Base-by-base conservation (phyloP, 2,888 invertebrate genomes). In the Cistogaster globosa region DNA sequence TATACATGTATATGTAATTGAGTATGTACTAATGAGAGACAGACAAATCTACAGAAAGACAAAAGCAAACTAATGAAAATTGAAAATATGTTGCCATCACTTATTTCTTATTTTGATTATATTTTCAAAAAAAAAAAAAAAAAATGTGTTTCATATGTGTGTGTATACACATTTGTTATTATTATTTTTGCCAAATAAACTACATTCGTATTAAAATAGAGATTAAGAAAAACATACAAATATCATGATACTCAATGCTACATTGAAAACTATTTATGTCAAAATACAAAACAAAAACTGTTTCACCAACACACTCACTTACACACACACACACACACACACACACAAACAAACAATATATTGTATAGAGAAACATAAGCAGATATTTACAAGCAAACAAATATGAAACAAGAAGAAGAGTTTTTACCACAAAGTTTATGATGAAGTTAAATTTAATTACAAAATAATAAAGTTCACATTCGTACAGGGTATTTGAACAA, bases 391-490 rank as follows among this genome's bases (percentile, higher is more conserved):
- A 22, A 9, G 16, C 12, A 26, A 36, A 42, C 20, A 75, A 67
- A 65, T n/a, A 62, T 11, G 16, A 48, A 63, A 58, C 12, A 65
- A 32, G 11, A 60, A 38, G 48, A 62, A 55, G 53, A 62, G 60
- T 51, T 71, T 75, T 79, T 62, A 75, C 82, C 85, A 78, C 82
- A 85, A 85, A 85, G 45, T 85, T 85, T 85, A 78, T 82, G 85
- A 78, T 82, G 85, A 85, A 85, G 85, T 85, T 75, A 85, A 85
- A 85, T 85, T 85, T 85, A 85, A 85, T 85, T 85, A 85, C 82
- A 48, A 75, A 85, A 81, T 85, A 85, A 85, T 85, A 85, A 82
- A 85, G 75, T 82, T 78, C 76, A 42, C 65, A 76, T 63, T 14
- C 20, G 63, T 53, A 77, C 82, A 71, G 76, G 76, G 76, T 77